phyloP scores from a whole-genome alignment of 2,113 vertebrate genomes.

The Pterocles gutturalis region DNA sequence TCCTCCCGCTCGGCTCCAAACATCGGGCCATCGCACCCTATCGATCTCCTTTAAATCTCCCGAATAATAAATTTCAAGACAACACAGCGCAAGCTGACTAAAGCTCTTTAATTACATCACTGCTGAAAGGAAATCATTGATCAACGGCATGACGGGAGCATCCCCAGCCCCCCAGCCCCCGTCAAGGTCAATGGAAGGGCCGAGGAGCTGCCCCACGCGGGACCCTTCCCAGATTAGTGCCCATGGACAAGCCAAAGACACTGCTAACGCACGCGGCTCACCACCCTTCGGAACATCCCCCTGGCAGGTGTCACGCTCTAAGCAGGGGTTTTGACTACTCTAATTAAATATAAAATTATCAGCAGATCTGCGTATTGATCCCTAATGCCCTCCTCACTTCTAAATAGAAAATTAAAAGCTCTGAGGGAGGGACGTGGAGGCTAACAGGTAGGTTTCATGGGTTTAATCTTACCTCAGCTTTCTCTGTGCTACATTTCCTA shows the following conservation, averaged over 20 bases:
- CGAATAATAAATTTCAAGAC: conserved; percentile 85
- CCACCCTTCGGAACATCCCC: conserved; percentile 68
- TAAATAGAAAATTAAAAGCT: conserved; percentile 75
- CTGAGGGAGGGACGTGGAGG: conserved; percentile 41
- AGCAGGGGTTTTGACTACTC: conserved; percentile 80
- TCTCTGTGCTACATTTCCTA: conserved; percentile 2
- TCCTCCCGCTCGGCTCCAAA: conserved; percentile 58
- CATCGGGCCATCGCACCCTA: conserved; percentile 77
- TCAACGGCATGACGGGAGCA: conserved; percentile 89
- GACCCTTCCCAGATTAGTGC: conserved; percentile 77
- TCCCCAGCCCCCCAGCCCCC: conserved; percentile 84
- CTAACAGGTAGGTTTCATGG: conserved; percentile 56
- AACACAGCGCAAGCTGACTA: conserved; percentile 78
- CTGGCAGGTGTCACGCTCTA: conserved; percentile 79
- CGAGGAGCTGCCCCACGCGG: conserved; percentile 80
- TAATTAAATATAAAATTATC: conserved; percentile 85
- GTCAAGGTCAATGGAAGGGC: conserved; percentile 87
- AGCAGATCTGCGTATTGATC: conserved; percentile 83
- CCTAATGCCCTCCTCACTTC: conserved; percentile 46
- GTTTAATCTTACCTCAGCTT: conserved; percentile 56
- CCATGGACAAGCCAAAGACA: conserved; percentile 58
- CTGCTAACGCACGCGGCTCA: conserved; percentile 67
- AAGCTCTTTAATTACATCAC: conserved; percentile 90
- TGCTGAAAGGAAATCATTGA: conserved; percentile 93
- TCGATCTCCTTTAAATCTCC: conserved; percentile 85